Conservation (phyloP, 2,113 vertebrate species). For the Pongo abelii region DNA sequence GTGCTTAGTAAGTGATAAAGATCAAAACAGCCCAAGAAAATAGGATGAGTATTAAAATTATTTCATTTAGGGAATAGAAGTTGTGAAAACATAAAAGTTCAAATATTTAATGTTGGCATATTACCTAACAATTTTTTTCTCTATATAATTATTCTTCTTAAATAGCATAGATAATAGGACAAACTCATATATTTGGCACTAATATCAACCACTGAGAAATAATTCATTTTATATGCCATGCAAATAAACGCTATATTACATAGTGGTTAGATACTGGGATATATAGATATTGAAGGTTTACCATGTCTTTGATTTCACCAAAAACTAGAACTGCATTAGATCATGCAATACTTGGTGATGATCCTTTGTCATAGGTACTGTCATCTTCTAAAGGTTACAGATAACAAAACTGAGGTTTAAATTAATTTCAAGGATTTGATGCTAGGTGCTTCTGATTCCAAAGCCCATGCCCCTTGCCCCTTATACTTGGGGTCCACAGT, state of each 20-base stretch:
- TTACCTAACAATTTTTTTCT: neutral
- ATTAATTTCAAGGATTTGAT: conserved; percentile 16
- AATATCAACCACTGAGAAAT: neutral
- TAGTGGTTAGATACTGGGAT: neutral
- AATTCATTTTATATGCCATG: neutral
- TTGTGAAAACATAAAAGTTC: neutral
- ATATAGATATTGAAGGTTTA: neutral
- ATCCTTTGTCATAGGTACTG: neutral
- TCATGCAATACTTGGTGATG: neutral
- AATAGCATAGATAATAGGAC: neutral
- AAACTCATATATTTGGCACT: neutral
- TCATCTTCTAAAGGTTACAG: neutral
- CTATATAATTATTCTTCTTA: neutral
- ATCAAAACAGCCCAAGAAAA: neutral
- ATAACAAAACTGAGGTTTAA: neutral
- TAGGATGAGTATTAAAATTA: neutral
- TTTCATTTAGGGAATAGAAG: neutral
- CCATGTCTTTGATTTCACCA: neutral
- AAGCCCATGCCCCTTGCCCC: neutral
- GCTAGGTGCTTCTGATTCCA: neutral
- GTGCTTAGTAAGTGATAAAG: neutral
- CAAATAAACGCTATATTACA: neutral
- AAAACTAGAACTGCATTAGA: neutral
- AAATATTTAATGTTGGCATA: neutral
- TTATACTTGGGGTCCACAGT: neutral